Evolutionary conservation across 2,113 vertebrate species (phyloP).

Genomic region (Mormyrus iriodes): DNA sequence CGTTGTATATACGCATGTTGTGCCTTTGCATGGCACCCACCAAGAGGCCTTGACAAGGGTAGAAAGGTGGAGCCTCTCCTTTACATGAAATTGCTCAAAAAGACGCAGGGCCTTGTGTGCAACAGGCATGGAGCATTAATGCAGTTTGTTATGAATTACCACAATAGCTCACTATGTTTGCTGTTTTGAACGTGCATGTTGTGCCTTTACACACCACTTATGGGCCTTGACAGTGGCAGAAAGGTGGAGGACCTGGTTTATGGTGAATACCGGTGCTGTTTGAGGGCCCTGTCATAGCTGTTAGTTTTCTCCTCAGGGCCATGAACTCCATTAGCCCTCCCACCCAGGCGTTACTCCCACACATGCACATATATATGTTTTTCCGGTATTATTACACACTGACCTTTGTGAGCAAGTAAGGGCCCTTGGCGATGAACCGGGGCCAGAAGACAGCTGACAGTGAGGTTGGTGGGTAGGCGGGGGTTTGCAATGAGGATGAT

Average conservation of each 20-base stretch:
- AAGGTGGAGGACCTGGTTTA: not conserved
- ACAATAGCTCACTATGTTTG: not conserved
- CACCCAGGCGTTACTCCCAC: not conserved
- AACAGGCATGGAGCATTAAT: not conserved
- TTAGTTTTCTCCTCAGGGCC: not conserved
- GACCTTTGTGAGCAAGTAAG: not conserved
- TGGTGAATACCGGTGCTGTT: not conserved
- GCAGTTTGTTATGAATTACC: not conserved
- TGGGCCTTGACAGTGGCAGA: not conserved
- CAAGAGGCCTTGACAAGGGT: not conserved
- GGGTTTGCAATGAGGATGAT: not conserved
- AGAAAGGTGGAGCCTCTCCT: not conserved
- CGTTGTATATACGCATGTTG: not conserved
- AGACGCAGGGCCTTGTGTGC: not conserved
- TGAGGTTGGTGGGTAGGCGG: not conserved
- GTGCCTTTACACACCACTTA: not conserved
- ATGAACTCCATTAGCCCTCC: not conserved
- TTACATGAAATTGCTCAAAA: not conserved
- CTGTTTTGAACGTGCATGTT: not conserved
- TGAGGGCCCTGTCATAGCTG: not conserved
- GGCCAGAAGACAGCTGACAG: not conserved
- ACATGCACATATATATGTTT: conserved; percentile 3
- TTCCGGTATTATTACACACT: not conserved
- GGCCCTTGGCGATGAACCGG: not conserved
- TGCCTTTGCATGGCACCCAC: not conserved